Evolutionary conservation across 2,113 vertebrate species (phyloP).

Genomic region (Erpornis zantholeuca): DNA sequence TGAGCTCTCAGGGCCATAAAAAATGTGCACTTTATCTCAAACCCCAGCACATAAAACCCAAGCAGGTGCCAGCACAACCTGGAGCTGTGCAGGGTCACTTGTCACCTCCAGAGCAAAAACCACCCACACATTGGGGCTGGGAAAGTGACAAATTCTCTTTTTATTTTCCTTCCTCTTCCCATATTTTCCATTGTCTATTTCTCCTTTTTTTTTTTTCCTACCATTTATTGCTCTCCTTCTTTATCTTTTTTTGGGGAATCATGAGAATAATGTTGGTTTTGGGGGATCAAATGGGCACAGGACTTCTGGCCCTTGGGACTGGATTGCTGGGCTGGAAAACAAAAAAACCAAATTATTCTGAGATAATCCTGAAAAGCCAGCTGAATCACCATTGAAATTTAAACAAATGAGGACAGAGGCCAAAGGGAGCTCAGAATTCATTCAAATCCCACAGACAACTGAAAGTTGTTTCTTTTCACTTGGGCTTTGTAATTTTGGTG

Average conservation of each 20-base stretch:
- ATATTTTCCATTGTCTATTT: neutral
- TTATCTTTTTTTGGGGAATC: neutral
- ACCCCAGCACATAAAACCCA: neutral
- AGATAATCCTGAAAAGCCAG: neutral
- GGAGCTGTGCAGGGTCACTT: neutral
- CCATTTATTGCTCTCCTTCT: neutral
- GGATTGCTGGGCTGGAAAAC: neutral
- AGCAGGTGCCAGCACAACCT: neutral
- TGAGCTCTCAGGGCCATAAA: neutral
- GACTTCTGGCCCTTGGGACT: neutral
- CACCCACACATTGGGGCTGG: too few species aligned
- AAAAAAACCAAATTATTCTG: neutral
- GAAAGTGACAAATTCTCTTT: neutral
- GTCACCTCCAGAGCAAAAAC: neutral
- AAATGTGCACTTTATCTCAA: neutral
- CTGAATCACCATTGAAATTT: neutral
- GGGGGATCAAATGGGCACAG: neutral
- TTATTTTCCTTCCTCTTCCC: neutral
- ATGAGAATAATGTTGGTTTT: accelerated
- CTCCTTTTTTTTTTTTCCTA: neutral
- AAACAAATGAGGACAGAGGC: neutral
- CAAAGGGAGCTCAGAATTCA: neutral
- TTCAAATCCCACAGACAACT: neutral
- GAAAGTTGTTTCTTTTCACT: neutral
- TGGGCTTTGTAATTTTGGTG: too few species aligned